Percentiles rank a stretch among this genome's conserved stretches.
Conservation (phyloP, 2,113 vertebrate species). For the Pseudorectes ferrugineus region DNA sequence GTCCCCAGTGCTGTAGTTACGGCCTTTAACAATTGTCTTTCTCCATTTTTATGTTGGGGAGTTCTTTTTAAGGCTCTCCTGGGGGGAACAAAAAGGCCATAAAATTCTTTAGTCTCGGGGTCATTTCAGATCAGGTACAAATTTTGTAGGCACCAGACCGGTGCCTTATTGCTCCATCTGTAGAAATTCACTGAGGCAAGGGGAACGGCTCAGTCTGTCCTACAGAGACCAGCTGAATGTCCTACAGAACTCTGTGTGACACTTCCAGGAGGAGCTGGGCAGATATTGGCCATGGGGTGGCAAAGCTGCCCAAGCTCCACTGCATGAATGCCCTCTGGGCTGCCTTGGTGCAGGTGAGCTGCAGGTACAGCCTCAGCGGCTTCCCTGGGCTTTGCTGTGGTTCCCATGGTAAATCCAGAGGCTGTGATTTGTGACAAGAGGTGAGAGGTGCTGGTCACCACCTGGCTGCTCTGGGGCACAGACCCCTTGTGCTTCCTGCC, state of each 20-base stretch:
- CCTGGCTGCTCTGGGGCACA: not conserved
- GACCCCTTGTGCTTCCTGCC: not conserved
- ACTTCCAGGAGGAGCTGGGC: not conserved
- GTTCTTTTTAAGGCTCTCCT: not conserved
- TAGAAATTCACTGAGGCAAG: not conserved
- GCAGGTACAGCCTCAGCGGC: not conserved
- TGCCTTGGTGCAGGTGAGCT: not conserved
- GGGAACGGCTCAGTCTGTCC: not conserved
- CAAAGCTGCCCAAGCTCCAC: not conserved
- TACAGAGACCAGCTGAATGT: not conserved
- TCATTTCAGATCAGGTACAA: not conserved
- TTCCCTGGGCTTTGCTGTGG: not conserved
- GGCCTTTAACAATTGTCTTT: not conserved
- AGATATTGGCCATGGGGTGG: not conserved
- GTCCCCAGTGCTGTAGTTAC: not conserved
- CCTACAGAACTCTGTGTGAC: not conserved
- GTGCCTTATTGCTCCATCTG: not conserved
- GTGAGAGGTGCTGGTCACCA: not conserved
- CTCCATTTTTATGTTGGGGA: not conserved
- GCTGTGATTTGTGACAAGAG: fast-evolving
- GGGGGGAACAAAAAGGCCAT: not conserved
- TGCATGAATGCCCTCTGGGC: not conserved
- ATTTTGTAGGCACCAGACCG: not conserved
- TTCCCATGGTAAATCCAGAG: not conserved
- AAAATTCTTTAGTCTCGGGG: not conserved